A percentile compares a stretch with the other conserved stretches of the same genome.
These are phyloP conservation scores for Timema cristinae DNA, from an alignment of 2,888 invertebrate genomes.

Conservation along the genomic window DNA sequence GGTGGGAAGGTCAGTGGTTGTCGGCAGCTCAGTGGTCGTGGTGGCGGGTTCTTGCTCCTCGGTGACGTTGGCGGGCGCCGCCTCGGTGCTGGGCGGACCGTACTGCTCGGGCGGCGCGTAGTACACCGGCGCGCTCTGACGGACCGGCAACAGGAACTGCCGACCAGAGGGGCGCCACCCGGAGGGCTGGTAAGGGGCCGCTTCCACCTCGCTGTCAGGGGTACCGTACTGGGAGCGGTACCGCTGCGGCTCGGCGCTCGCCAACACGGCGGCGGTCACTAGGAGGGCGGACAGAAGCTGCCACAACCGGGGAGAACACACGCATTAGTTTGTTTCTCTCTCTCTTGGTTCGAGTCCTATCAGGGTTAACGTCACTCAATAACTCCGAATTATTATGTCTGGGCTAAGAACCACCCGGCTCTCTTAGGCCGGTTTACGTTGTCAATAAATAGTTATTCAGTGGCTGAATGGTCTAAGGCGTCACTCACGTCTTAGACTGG, in stretches of 20 bases:
- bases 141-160: conserved; percentile 42
- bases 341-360: too few species aligned
- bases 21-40: conserved; percentile 19
- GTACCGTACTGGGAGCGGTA: conserved; percentile 26
- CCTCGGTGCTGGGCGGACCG: conserved; percentile 22
- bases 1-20: conserved; percentile 24
- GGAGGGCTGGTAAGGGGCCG: conserved; percentile 43
- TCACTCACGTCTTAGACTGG: too few species aligned
- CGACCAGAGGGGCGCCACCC: conserved; percentile 46
- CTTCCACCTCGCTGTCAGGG: conserved; percentile 34
- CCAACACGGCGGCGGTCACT: conserved; percentile 18
- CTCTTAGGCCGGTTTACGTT: too few species aligned
- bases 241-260: conserved; percentile 2
- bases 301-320: not conserved
- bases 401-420: too few species aligned
- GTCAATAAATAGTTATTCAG: too few species aligned
- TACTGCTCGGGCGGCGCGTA: conserved; percentile 25
- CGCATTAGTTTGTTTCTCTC: too few species aligned
- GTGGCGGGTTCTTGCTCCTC: not conserved
- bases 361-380: too few species aligned
- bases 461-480: too few species aligned
- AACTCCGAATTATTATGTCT: too few species aligned
- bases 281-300: conserved; percentile 11
- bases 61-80: conserved; percentile 7
- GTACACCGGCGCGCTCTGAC: conserved; percentile 19